These are phyloP conservation scores for Crenuchus spilurus DNA, from an alignment of 2,797 vertebrate genomes.

Conservation along the genomic window DNA sequence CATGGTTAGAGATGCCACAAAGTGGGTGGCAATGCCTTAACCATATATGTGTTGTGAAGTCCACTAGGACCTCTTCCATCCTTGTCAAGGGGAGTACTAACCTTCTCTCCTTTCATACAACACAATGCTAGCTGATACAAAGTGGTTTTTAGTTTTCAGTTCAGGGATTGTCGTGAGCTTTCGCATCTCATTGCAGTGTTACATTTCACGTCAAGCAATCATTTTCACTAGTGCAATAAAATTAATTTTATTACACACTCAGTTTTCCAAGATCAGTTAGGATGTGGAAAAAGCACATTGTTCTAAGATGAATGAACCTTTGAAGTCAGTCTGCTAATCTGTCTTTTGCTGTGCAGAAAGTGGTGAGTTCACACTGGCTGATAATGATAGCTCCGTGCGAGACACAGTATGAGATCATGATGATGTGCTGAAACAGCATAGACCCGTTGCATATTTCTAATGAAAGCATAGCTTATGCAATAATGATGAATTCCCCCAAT, in stretches of 20 bases:
- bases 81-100: constrained; percentile 99
- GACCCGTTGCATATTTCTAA: neutral
- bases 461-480: constrained; percentile 3
- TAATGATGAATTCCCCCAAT: neutral
- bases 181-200: neutral
- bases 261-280: neutral
- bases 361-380: neutral
- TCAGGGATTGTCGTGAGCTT: neutral
- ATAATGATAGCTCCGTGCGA: constrained; percentile 32
- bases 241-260: neutral
- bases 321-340: neutral
- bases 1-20: constrained; percentile 61
- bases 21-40: constrained; percentile 86
- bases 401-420: constrained; percentile 8
- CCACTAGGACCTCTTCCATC: constrained; percentile 94
- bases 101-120: constrained; percentile 99
- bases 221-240: neutral
- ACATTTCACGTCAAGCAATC: neutral
- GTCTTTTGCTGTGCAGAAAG: neutral
- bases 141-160: neutral
- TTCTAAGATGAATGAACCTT: neutral
- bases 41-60: constrained; percentile 95
- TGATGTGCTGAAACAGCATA: constrained; percentile 5
- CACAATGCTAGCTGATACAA: too few relatives aligned
- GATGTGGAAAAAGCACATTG: neutral